These are phyloP conservation scores for Tachysurus fulvidraco DNA, from an alignment of 2,113 vertebrate genomes.

Conservation along the genomic window DNA sequence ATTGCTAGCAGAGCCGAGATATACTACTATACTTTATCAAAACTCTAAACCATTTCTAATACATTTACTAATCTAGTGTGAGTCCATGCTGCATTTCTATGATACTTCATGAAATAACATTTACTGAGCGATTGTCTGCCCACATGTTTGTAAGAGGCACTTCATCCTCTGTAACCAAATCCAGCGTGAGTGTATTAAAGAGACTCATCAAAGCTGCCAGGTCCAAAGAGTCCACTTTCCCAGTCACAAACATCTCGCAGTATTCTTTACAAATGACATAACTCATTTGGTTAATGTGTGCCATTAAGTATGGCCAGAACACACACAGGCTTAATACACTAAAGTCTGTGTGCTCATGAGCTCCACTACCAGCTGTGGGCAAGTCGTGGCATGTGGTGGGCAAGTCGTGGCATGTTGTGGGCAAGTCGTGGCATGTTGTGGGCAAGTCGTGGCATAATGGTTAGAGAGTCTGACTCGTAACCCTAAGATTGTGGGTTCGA, in stretches of 20 bases:
- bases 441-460: too few species aligned
- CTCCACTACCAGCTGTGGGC: not conserved
- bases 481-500: too few species aligned
- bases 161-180: not conserved
- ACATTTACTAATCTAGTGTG: not conserved
- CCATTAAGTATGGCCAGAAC: slow-evolving; percentile 13
- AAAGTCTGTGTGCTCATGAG: not conserved
- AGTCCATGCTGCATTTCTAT: not conserved
- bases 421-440: too few species aligned
- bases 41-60: not conserved
- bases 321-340: not conserved
- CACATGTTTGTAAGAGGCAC: not conserved
- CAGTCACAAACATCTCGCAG: not conserved
- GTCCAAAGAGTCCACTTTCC: not conserved
- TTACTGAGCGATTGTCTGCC: not conserved
- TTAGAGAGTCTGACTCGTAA: too few species aligned
- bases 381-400: too few species aligned
- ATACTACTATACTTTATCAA: not conserved
- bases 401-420: too few species aligned
- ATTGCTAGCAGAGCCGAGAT: not conserved
- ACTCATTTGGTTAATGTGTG: slow-evolving; percentile 17
- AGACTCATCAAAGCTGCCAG: not conserved
- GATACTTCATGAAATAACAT: not conserved
- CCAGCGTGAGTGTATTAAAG: not conserved
- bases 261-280: slow-evolving; percentile 24